Base-by-base conservation (phyloP, 2,797 vertebrate species). In the Poliocrania exsul region DNA sequence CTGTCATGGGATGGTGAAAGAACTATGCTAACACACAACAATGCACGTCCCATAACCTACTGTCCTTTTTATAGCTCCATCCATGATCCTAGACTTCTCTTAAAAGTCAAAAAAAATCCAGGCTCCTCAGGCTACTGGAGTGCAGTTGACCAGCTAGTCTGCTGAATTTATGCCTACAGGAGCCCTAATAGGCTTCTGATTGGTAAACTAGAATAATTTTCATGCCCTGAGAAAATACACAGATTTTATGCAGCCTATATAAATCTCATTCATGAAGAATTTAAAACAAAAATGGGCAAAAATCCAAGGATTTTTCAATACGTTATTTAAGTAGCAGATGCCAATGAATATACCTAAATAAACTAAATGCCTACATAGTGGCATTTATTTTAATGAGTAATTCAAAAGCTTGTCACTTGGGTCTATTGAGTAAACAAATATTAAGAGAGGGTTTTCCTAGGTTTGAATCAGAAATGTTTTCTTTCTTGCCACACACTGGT, bases 301-400 rank as follows among this genome's bases (percentile, higher is more conserved):
- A 92, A 66, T 51, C 80, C 70, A 93, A 81, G n/a, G 18, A 84
- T n/a, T 92, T 85, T 86, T 92, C 77, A 90, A 38, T 56, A 91
- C 47, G 16, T 75, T 91, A 84, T 86, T 91, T 88, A 78, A 94
- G 92, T 75, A 90, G 67, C 56, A 95, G 62, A 71, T 84, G 74
- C 29, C 91, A 92, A 57, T 67, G 71, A 80, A 82, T 83, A 81
- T 57, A 69, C 50, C 73, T 86, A 64, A 40, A 79, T 70, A 90
- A 95, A 84, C 85, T 65, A 72, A 42, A 42, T 83, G 80, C 58
- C 50, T 88, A 71, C 56, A 74, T 42, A 71, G 70, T 24, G 21
- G 38, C 53, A 87, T 85, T 96, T 88, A 88, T 80, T 91, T 86
- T 73, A 90, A 86, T 67, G 81, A 90, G 31, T 49, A 90, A 70